Base-by-base conservation (phyloP, 2,113 vertebrate genomes). In the Gila orcuttii region DNA sequence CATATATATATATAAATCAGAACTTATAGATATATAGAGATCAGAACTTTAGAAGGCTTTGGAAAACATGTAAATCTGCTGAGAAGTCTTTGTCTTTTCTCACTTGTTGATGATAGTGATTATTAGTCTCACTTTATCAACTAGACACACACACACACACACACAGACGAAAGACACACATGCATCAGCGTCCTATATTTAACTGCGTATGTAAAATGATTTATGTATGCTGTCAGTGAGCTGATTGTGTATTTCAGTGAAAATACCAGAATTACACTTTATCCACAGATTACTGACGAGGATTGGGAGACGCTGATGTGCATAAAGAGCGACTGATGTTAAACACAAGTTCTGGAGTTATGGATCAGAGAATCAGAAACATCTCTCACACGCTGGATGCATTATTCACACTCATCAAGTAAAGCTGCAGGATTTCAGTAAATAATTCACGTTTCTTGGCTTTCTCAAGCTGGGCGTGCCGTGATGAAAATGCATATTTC, bases 351-450 rank as follows among this genome's bases (percentile, higher is more conserved):
- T 39, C 36, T 39, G 36, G 36, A 47, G 45, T 47, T 11, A 11
- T 47, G 45, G 12, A 47, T 47, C 45, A 73, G 42, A 8, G 42
- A 45, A 74, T 74, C 71, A 3, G 28, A 28, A 28, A 28, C 28
- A 28, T 28, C 28, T 28, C 28, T 28, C 4, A 74, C 89, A 89
- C 71, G 76, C 60, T 10, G 13, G n/a, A 89, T 94, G n/a, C 93
- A 93, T 93, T 88, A 93, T 94, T 95, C 68, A 93, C 82, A 87
- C 74, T 39, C 39, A 50, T 91, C 83, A 91, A 93, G 91, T 92
- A 90, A 91, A 79, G 91, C 90, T 91, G 88, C 88, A 92, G 90
- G 90, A 91, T 91, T 87, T 89, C 81, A 31, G 31, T 92, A 86
- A 94, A 94, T 94, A 92, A 93, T 94, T 93, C 19, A 93, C 79